phyloP scores from a whole-genome alignment of 2,888 invertebrate genomes.

The Nebria salina region DNA sequence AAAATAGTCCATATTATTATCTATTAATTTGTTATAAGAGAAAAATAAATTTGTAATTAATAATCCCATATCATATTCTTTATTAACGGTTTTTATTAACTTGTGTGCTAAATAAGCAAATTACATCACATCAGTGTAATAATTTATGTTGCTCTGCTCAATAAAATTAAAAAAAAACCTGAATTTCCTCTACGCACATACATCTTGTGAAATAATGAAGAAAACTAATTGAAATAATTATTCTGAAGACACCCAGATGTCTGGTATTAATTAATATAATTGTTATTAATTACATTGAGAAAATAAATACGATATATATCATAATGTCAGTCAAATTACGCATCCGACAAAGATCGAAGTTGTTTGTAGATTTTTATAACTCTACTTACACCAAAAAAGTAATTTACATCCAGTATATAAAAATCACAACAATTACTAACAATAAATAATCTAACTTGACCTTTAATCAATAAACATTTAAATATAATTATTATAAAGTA shows the following conservation, averaged over 20 bases:
- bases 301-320: slow-evolving; percentile 43
- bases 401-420: not conserved
- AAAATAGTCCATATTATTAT: not conserved
- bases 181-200: slow-evolving; percentile 25
- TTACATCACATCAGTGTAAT: slow-evolving; percentile 33
- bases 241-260: slow-evolving; percentile 44
- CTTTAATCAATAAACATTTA: not conserved
- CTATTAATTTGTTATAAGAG: too few species aligned
- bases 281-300: slow-evolving; percentile 40
- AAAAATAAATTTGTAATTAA: too few species aligned
- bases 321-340: slow-evolving; percentile 27
- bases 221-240: slow-evolving; percentile 45
- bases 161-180: not conserved
- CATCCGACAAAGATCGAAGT: not conserved
- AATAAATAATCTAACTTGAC: not conserved
- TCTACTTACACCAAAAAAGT: not conserved
- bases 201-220: slow-evolving; percentile 39
- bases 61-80: too few species aligned
- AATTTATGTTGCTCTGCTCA: slow-evolving; percentile 32
- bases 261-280: slow-evolving; percentile 45
- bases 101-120: slow-evolving; percentile 39
- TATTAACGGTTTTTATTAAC: not conserved
- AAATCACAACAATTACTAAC: not conserved
- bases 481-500: not conserved
- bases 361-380: not conserved